phyloP scores from a whole-genome alignment of 1,140 invertebrate species.

The Pogonomyrmex barbatus region DNA sequence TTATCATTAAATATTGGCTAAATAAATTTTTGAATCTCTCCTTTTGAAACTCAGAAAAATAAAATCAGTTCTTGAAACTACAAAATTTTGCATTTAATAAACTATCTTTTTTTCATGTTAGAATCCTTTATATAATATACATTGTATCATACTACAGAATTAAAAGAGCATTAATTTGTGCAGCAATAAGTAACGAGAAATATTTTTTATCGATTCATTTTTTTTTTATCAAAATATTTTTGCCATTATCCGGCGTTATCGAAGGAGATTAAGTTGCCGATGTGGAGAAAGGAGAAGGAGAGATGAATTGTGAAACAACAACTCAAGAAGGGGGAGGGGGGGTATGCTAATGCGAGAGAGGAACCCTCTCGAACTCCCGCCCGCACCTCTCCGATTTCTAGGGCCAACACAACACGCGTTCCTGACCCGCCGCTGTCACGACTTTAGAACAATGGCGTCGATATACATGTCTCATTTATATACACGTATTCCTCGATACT shows the following conservation, averaged over 20 bases:
- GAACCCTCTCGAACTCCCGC: slow-evolving; percentile 61
- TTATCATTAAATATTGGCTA: background rate
- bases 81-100: background rate
- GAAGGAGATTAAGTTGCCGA: slow-evolving; percentile 76
- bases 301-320: slow-evolving; percentile 61
- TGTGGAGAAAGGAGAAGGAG: slow-evolving; percentile 74
- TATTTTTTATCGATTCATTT: slow-evolving; percentile 16
- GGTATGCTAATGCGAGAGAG: slow-evolving; percentile 78
- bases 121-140: background rate
- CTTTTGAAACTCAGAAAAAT: background rate
- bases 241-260: slow-evolving; percentile 68
- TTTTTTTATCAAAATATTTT: slow-evolving; percentile 38
- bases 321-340: slow-evolving; percentile 39
- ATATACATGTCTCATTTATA: slow-evolving; percentile 84
- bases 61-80: background rate
- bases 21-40: background rate
- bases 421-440: slow-evolving; percentile 82
- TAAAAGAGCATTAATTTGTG: slow-evolving; percentile 4
- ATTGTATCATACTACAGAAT: background rate
- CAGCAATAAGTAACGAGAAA: background rate
- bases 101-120: background rate
- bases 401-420: slow-evolving; percentile 78
- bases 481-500: slow-evolving; percentile 80
- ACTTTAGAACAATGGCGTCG: slow-evolving; percentile 83
- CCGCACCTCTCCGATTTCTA: slow-evolving; percentile 47